A percentile compares a stretch with the other conserved stretches of the same genome.
Evolutionary conservation across 2,113 vertebrate species (phyloP).

Genomic region (Antennarius striatus): DNA sequence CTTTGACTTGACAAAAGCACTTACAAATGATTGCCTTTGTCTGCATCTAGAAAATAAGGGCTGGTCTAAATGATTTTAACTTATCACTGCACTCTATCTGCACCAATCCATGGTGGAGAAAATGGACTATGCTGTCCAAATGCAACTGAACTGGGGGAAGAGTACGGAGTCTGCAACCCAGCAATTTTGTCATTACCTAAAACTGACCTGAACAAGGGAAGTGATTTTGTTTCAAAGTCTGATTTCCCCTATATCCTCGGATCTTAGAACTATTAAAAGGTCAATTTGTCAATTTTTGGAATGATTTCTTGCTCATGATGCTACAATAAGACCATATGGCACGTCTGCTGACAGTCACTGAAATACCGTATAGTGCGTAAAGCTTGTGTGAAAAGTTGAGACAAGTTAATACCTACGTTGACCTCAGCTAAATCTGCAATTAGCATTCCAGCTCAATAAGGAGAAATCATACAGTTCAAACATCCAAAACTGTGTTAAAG

Average conservation of each 20-base stretch:
- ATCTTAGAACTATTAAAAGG: no score
- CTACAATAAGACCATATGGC: no score
- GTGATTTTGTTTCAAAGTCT: no score
- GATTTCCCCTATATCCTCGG: no score
- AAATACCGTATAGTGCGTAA: no score
- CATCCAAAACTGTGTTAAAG: no score
- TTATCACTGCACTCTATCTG: slow-evolving; percentile 58
- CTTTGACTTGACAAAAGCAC: slow-evolving; percentile 20
- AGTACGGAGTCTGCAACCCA: background rate
- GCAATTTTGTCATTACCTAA: background rate
- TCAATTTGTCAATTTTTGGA: background rate
- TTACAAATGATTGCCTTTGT: slow-evolving; percentile 17
- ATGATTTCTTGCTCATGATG: background rate
- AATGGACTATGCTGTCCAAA: slow-evolving; percentile 1
- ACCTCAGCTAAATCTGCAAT: no score
- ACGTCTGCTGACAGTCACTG: no score
- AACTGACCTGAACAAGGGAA: background rate
- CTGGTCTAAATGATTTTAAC: background rate
- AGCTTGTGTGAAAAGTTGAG: no score
- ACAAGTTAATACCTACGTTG: no score
- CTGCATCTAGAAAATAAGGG: background rate
- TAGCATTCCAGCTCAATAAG: no score
- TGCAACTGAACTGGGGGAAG: background rate
- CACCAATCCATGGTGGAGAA: background rate
- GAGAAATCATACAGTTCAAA: background rate